Evolutionary conservation across 2,797 vertebrate genomes (phyloP).

Genomic region (Catamblyrhynchus diadema): DNA sequence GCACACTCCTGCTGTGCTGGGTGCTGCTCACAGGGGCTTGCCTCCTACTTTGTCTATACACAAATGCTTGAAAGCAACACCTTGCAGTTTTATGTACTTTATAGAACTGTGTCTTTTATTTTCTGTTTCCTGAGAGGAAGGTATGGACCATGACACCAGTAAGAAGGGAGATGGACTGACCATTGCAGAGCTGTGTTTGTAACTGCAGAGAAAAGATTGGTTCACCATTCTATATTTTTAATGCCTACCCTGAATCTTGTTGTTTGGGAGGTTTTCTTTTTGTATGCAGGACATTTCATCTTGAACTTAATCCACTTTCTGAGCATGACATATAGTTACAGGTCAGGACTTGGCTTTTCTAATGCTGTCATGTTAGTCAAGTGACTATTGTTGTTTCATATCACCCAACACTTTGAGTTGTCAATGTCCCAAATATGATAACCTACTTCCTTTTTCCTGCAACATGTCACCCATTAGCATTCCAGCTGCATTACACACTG

Average conservation of each 20-base stretch:
- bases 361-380: slow-evolving; percentile 59
- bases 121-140: not conserved
- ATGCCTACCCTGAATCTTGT: not conserved
- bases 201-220: not conserved
- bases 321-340: not conserved
- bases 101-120: not conserved
- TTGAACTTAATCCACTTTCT: slow-evolving; percentile 2
- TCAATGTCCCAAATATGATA: slow-evolving; percentile 73
- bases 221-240: not conserved
- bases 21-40: not conserved
- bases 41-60: fast-evolving
- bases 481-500: slow-evolving; percentile 69
- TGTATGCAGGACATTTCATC: not conserved
- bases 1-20: fast-evolving
- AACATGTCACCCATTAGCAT: slow-evolving; percentile 76
- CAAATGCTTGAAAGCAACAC: not conserved
- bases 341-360: slow-evolving; percentile 66
- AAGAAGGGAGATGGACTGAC: not conserved
- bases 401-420: slow-evolving; percentile 71
- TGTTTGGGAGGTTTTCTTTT: not conserved
- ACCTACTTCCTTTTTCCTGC: slow-evolving; percentile 74
- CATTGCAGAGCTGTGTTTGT: not conserved
- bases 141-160: not conserved
- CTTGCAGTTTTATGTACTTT: not conserved
- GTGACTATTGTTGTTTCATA: slow-evolving; percentile 70